Percentiles rank a stretch among this genome's conserved stretches.
Conservation (phyloP, 2,113 vertebrate genomes). For the Limnothrissa miodon region DNA sequence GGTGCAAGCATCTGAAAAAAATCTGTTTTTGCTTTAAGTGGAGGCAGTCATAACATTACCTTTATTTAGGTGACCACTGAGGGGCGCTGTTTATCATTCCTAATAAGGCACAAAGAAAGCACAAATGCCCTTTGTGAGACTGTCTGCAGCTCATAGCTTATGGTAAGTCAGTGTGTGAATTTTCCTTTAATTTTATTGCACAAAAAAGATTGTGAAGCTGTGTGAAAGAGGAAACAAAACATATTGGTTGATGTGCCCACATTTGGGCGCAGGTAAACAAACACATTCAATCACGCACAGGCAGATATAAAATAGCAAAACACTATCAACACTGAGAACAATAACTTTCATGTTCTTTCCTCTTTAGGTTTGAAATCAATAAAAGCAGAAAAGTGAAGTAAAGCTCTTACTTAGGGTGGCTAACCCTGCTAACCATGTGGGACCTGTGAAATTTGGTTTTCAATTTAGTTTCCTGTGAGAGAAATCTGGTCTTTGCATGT, state of each 20-base stretch:
- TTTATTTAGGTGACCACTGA: constrained; percentile 30
- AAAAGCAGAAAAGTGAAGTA: background rate
- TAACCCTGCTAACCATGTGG: too few relatives aligned
- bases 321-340: background rate
- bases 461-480: too few relatives aligned
- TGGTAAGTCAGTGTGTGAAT: background rate
- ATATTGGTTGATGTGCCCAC: background rate
- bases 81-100: constrained; percentile 33
- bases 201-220: background rate
- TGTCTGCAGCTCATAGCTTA: background rate
- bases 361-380: constrained; percentile 12
- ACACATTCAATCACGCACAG: background rate
- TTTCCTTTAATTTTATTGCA: background rate
- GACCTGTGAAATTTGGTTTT: too few relatives aligned
- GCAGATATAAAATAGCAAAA: background rate
- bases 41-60: background rate
- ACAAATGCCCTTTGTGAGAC: background rate
- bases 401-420: too few relatives aligned
- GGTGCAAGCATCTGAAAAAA: too few relatives aligned
- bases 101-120: constrained; percentile 18
- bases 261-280: too few relatives aligned
- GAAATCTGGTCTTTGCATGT: too few relatives aligned
- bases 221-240: background rate
- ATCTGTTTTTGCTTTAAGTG: background rate
- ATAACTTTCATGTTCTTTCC: background rate